Percentiles rank a stretch among this genome's conserved stretches.
Conservation (phyloP, 2,113 vertebrate species). For the Megaptera novaeangliae region DNA sequence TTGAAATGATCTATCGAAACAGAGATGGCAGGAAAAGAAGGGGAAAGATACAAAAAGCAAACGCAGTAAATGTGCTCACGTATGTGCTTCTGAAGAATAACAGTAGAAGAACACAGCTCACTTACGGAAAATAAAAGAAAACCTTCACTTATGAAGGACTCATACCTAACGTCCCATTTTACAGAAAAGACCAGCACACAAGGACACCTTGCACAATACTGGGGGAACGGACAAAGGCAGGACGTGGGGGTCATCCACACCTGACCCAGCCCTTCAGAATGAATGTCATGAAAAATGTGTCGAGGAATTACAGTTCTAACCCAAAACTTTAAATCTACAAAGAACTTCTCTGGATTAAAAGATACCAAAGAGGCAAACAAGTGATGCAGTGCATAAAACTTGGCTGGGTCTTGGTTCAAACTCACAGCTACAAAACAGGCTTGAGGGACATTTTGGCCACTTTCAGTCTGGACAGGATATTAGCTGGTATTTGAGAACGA, state of each 20-base stretch:
- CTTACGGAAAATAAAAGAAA: fast-evolving
- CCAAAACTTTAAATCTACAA: background rate
- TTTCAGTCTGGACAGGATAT: background rate
- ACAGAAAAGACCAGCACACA: background rate
- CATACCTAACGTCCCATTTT: fast-evolving
- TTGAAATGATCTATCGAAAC: background rate
- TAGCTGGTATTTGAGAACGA: background rate
- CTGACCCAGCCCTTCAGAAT: fast-evolving
- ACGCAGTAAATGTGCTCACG: fast-evolving
- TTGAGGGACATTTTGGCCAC: fast-evolving
- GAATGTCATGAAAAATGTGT: fast-evolving
- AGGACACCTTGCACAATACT: fast-evolving
- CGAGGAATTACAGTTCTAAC: fast-evolving
- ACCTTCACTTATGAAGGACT: fast-evolving
- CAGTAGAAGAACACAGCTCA: fast-evolving
- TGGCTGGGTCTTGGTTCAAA: background rate
- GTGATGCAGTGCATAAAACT: fast-evolving
- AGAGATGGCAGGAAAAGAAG: background rate
- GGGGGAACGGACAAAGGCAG: fast-evolving
- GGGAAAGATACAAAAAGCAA: too few relatives aligned
- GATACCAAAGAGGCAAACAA: background rate
- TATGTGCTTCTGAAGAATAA: fast-evolving
- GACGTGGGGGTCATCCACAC: fast-evolving
- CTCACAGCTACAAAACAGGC: fast-evolving
- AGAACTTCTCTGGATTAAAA: background rate